These are phyloP conservation scores for Yponomeuta evonymella DNA, from an alignment of 2,888 invertebrate genomes.

Conservation along the genomic window DNA sequence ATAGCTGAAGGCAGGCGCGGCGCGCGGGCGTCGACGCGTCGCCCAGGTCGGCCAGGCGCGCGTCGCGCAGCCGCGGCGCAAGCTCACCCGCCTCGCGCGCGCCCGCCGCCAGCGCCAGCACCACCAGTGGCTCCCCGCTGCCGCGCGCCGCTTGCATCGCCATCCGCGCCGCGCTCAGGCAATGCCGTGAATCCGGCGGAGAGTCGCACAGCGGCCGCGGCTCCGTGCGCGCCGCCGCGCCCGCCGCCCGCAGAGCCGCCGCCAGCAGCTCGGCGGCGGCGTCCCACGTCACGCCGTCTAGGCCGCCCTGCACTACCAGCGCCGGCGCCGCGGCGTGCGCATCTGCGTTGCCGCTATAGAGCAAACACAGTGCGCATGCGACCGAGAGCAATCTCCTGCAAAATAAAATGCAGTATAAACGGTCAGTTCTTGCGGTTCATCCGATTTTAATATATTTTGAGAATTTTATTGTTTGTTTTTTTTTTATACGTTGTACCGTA, in stretches of 20 bases:
- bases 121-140: not conserved
- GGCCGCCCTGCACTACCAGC: slow-evolving; percentile 31
- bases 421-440: too few species aligned
- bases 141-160: not conserved
- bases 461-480: too few species aligned
- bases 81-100: not conserved
- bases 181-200: slow-evolving; percentile 3
- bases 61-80: slow-evolving; percentile 36
- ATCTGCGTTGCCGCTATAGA: slow-evolving; percentile 28
- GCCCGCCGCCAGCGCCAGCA: not conserved
- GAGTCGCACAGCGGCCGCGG: slow-evolving; percentile 8
- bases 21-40: slow-evolving; percentile 44
- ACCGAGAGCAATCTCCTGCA: too few species aligned
- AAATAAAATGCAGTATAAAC: too few species aligned
- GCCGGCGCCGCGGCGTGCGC: slow-evolving; percentile 37
- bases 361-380: too few species aligned
- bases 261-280: slow-evolving; percentile 3
- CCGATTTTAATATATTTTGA: too few species aligned
- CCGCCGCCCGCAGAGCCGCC: not conserved
- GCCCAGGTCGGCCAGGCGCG: slow-evolving; percentile 46
- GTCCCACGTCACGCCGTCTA: slow-evolving; percentile 29
- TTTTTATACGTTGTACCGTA: too few species aligned
- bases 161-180: not conserved
- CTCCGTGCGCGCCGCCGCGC: slow-evolving; percentile 17
- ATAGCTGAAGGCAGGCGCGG: slow-evolving; percentile 37